Conservation (phyloP, 2,113 vertebrate genomes). For the Ceyx margarethae region DNA sequence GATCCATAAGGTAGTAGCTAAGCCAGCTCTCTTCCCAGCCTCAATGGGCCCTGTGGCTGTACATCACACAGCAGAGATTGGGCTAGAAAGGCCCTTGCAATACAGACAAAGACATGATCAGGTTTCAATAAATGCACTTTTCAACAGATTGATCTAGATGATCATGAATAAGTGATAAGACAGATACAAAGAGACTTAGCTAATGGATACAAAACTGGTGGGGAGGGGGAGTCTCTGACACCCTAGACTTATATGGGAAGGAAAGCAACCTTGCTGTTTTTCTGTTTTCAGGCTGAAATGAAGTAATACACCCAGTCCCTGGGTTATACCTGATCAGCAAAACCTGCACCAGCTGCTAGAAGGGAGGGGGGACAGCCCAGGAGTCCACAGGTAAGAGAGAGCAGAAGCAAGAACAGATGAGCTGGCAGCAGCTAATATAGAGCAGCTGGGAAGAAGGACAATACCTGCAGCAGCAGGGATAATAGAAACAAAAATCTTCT, state of each 20-base stretch:
- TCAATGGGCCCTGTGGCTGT: conserved; percentile 8
- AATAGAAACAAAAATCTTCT: not conserved
- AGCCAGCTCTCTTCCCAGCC: not conserved
- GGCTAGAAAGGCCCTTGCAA: not conserved
- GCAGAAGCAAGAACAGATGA: not conserved
- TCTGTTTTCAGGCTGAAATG: not conserved
- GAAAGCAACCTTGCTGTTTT: conserved; percentile 21
- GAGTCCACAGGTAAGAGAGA: not conserved
- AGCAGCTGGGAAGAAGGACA: not conserved
- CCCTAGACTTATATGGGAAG: not conserved
- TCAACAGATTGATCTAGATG: conserved; percentile 56
- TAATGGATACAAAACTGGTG: conserved; percentile 53
- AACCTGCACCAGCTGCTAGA: not conserved
- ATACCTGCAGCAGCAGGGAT: not conserved
- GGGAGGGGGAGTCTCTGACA: not conserved
- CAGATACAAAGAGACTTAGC: conserved; percentile 41
- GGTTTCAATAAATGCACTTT: conserved; percentile 69
- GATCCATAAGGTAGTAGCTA: not conserved
- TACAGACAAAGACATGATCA: conserved; percentile 38
- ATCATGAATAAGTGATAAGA: conserved; percentile 72
- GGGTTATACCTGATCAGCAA: not conserved
- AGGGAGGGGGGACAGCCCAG: not conserved
- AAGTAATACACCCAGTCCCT: not conserved
- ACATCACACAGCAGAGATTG: not conserved
- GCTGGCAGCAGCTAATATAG: not conserved